phyloP scores from a whole-genome alignment of 2,113 vertebrate species.

The Pavo muticus region DNA sequence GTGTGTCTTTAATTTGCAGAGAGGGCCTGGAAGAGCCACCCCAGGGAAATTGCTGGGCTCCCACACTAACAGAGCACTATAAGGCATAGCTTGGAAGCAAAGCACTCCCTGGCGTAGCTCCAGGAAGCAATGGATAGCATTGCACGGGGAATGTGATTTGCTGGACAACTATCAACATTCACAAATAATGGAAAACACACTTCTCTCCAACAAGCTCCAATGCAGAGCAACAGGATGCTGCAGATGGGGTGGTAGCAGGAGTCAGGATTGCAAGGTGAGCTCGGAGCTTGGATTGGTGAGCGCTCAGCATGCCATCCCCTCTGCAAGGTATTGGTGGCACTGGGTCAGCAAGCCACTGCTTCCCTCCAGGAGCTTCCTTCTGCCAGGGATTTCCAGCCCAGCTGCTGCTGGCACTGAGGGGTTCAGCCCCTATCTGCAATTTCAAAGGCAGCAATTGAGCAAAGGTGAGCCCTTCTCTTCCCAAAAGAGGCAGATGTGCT shows the following conservation, averaged over 20 bases:
- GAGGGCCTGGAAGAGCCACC: not conserved
- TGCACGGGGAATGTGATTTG: not conserved
- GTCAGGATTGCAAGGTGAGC: not conserved
- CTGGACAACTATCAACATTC: not conserved
- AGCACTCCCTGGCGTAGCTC: not conserved
- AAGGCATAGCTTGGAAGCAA: not conserved
- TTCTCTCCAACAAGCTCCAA: not conserved
- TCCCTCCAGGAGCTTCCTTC: not conserved
- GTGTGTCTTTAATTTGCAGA: not conserved
- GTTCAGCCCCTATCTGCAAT: not conserved
- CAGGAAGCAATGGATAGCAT: not conserved
- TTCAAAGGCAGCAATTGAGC: not conserved
- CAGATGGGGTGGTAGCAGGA: not conserved
- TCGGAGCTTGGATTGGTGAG: not conserved
- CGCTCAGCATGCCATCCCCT: not conserved
- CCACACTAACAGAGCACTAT: not conserved
- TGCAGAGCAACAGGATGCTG: not conserved
- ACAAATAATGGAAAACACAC: fast-evolving
- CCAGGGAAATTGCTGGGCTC: not conserved
- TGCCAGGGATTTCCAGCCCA: not conserved
- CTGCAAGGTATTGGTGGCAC: fast-evolving
- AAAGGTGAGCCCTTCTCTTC: not conserved
- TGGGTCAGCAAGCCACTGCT: not conserved
- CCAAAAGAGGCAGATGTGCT: not conserved
- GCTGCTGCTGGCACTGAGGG: too few relatives aligned